phyloP scores from a whole-genome alignment of 2,888 invertebrate species.

The Horisme vitalbata region DNA sequence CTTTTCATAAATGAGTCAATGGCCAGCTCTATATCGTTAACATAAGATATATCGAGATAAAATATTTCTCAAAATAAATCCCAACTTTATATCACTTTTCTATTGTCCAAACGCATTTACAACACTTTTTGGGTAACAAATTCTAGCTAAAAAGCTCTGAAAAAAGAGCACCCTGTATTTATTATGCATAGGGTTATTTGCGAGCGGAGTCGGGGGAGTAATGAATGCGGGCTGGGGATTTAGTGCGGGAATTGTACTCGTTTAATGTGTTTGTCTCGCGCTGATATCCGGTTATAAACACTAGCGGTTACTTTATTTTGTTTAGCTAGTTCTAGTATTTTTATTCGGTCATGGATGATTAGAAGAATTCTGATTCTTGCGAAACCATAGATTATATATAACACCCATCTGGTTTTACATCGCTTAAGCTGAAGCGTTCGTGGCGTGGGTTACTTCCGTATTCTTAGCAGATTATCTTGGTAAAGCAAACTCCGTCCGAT shows the following conservation, averaged over 20 bases:
- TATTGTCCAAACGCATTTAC: slow-evolving; percentile 10
- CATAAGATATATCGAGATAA: too few relatives aligned
- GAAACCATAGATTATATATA: too few relatives aligned
- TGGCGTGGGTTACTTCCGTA: too few relatives aligned
- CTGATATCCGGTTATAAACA: slow-evolving; percentile 20
- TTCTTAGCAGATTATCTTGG: too few relatives aligned
- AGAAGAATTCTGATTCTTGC: too few relatives aligned
- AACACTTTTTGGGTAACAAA: slow-evolving; percentile 15
- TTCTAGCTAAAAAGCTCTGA: slow-evolving; percentile 18
- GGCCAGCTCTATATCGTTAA: too few relatives aligned
- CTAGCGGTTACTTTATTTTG: slow-evolving; percentile 7
- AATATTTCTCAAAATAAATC: not conserved
- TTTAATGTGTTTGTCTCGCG: slow-evolving; percentile 11
- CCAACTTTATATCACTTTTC: not conserved
- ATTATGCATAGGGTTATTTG: slow-evolving; percentile 51
- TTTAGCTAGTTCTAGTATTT: too few relatives aligned
- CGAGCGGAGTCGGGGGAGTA: slow-evolving; percentile 40
- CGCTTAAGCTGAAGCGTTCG: too few relatives aligned
- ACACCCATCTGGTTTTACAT: too few relatives aligned
- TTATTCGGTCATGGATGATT: too few relatives aligned
- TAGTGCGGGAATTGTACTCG: slow-evolving; percentile 22
- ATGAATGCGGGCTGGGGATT: slow-evolving; percentile 40
- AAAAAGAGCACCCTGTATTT: slow-evolving; percentile 34
- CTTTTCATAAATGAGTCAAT: too few relatives aligned
- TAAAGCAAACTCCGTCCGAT: too few relatives aligned